Conservation (phyloP, 2,888 invertebrate species). For the Blastobasis adustella region DNA sequence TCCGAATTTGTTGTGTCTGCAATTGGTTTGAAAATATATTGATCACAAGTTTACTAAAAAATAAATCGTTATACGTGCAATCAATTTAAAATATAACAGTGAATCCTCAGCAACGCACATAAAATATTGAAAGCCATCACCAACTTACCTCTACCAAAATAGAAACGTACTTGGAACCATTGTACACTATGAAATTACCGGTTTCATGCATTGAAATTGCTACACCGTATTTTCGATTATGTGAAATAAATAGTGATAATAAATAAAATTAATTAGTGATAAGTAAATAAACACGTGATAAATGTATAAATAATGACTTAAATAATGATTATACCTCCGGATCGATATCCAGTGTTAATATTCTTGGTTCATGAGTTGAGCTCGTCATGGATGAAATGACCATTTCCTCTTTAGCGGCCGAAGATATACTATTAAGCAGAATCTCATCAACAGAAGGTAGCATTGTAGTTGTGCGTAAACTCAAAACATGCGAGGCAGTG, state of each 20-base stretch:
- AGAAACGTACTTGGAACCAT: not conserved
- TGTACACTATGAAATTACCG: not conserved
- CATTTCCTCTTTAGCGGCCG: constrained; percentile 76
- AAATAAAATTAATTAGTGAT: constrained; percentile 2
- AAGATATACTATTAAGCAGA: constrained; percentile 76
- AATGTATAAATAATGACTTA: constrained; percentile 20
- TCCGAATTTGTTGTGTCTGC: constrained; percentile 72
- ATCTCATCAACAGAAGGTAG: constrained; percentile 76
- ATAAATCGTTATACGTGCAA: not conserved
- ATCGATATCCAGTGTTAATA: constrained; percentile 77
- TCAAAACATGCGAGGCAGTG: constrained; percentile 74
- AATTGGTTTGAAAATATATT: constrained; percentile 26
- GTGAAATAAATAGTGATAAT: not conserved
- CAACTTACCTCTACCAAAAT: constrained; percentile 47
- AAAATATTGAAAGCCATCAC: constrained; percentile 13
- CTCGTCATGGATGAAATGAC: constrained; percentile 68
- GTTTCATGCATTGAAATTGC: not conserved
- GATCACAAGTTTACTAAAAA: constrained; percentile 1
- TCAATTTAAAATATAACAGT: not conserved
- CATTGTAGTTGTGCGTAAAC: constrained; percentile 73
- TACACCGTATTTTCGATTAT: not conserved
- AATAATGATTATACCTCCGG: constrained; percentile 73
- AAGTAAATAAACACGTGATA: not conserved
- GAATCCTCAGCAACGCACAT: not conserved
- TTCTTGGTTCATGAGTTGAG: constrained; percentile 70